Evolutionary conservation across 2,797 vertebrate species (phyloP).

Genomic region (Tragopan temminckii): DNA sequence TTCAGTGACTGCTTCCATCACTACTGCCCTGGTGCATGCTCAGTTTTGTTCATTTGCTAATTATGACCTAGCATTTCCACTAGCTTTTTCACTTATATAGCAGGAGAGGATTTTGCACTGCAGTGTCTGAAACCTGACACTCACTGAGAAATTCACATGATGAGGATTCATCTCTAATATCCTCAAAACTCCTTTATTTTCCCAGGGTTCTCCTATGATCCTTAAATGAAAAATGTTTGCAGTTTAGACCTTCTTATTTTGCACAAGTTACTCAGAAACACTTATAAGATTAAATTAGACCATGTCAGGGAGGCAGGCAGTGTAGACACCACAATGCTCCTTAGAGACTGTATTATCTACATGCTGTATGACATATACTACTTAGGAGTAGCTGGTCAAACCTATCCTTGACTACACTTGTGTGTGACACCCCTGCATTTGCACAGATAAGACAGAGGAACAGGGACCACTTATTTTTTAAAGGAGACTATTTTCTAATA

Average conservation of each 20-base stretch:
- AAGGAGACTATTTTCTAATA: background rate
- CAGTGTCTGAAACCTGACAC: background rate
- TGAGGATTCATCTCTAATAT: background rate
- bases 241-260: background rate
- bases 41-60: background rate
- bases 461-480: background rate
- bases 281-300: background rate
- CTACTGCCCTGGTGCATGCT: background rate
- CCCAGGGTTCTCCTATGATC: background rate
- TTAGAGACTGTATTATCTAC: background rate
- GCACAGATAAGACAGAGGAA: background rate
- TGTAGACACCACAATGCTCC: background rate
- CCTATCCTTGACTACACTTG: background rate
- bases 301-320: background rate
- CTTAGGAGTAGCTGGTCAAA: background rate
- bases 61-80: background rate
- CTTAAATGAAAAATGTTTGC: background rate
- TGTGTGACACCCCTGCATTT: background rate
- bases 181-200: background rate
- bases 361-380: background rate
- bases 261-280: background rate
- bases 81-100: background rate
- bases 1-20: background rate
- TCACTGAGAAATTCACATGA: rapidly evolving
- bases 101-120: background rate